Evolutionary conservation across 1,140 invertebrate genomes (phyloP).

Genomic region (Bemisia tabaci): DNA sequence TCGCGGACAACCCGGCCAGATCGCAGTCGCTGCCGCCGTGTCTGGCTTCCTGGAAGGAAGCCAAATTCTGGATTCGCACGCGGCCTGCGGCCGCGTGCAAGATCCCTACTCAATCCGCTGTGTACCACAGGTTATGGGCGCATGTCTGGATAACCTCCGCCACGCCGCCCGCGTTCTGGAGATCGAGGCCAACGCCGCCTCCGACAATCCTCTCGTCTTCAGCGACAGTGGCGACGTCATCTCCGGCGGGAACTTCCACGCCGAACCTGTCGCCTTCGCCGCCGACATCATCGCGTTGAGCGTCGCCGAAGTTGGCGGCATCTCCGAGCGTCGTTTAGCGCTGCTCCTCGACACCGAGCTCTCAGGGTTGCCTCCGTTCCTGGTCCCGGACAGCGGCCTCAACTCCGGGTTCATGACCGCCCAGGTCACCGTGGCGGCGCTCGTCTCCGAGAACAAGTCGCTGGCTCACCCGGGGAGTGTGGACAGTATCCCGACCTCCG

Average conservation of each 20-base stretch:
- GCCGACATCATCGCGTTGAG: neutral
- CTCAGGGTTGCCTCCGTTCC: conserved; percentile 2
- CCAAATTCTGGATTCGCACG: too few relatives aligned
- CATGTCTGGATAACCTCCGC: too few relatives aligned
- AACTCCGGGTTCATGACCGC: conserved; percentile 1
- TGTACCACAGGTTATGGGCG: too few relatives aligned
- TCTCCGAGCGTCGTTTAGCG: neutral
- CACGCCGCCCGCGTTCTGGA: conserved; percentile 3
- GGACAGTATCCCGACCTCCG: neutral
- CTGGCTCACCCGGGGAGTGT: neutral
- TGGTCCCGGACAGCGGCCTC: conserved; percentile 6
- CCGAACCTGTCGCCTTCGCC: neutral
- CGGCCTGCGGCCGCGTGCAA: too few relatives aligned
- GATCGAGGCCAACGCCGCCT: conserved; percentile 4
- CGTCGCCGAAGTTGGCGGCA: neutral
- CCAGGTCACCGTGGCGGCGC: neutral
- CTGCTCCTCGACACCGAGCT: neutral
- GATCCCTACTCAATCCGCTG: too few relatives aligned
- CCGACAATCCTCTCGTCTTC: conserved; percentile 3
- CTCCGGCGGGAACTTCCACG: too few relatives aligned
- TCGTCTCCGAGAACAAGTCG: neutral
- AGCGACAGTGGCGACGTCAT: neutral
- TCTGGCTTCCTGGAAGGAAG: too few relatives aligned
- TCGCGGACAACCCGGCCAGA: too few relatives aligned
- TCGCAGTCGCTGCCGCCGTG: too few relatives aligned